Evolutionary conservation across 2,888 invertebrate species (phyloP).

Genomic region (Xylophagus ater): DNA sequence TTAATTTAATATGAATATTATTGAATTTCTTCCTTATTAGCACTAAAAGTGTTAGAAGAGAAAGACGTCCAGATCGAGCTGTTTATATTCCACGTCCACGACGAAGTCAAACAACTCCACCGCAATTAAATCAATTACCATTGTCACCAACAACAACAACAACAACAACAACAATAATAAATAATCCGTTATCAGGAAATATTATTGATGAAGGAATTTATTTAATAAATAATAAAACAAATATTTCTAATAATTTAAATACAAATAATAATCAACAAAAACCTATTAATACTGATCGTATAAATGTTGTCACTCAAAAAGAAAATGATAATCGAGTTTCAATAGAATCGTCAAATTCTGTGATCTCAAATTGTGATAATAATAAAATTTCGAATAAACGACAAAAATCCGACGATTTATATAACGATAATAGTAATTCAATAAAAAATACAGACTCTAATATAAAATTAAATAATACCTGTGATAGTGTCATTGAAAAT

Average conservation of each 20-base stretch:
- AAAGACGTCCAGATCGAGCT: constrained; percentile 62
- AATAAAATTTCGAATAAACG: constrained; percentile 3
- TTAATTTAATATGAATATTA: too few species aligned
- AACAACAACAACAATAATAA: constrained; percentile 13
- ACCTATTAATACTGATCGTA: neutral
- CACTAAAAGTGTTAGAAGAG: constrained; percentile 29
- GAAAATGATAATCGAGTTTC: neutral
- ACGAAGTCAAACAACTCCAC: constrained; percentile 41
- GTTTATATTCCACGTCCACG: constrained; percentile 68
- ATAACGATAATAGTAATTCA: neutral
- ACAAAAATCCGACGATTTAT: constrained; percentile 5
- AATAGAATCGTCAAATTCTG: constrained; percentile 2
- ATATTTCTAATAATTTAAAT: too few species aligned
- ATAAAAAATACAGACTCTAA: constrained; percentile 7
- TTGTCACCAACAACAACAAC: constrained; percentile 20
- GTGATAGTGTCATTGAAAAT: constrained; percentile 16
- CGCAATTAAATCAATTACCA: constrained; percentile 17
- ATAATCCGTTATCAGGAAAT: constrained; percentile 18
- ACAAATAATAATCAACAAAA: neutral
- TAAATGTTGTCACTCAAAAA: neutral
- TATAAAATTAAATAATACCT: constrained; percentile 18
- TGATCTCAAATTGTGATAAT: constrained; percentile 14
- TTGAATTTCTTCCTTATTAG: too few species aligned
- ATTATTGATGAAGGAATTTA: too few species aligned
- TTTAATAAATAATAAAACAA: too few species aligned